phyloP scores from a whole-genome alignment of 1,140 invertebrate genomes.

The Pseudomyrmex flavicornis region DNA sequence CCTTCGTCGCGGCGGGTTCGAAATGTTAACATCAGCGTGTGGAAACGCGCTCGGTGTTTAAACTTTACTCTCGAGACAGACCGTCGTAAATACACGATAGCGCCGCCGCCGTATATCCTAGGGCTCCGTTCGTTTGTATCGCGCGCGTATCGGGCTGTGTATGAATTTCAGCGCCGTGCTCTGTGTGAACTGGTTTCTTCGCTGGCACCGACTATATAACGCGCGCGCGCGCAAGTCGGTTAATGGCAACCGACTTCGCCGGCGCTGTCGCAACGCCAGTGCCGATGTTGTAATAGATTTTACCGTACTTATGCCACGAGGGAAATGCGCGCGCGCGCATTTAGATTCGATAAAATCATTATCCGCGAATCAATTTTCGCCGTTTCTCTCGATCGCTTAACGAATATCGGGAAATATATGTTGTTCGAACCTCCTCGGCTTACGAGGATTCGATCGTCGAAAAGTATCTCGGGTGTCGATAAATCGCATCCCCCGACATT shows the following conservation, averaged over 20 bases:
- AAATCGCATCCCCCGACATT: slow-evolving; percentile 50
- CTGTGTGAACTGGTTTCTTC: slow-evolving; percentile 41
- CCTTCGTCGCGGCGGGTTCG: slow-evolving; percentile 24
- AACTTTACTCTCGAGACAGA: slow-evolving; percentile 58
- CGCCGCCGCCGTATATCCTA: neutral
- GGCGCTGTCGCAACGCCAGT: neutral
- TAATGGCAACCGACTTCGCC: slow-evolving; percentile 21
- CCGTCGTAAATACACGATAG: slow-evolving; percentile 32
- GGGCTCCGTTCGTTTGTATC: slow-evolving; percentile 1
- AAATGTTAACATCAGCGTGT: slow-evolving; percentile 62
- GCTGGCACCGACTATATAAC: neutral
- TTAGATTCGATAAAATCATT: no score
- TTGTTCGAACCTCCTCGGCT: no score
- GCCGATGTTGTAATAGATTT: slow-evolving; percentile 21
- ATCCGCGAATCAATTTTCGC: neutral
- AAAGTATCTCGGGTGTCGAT: slow-evolving; percentile 56
- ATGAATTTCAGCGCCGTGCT: slow-evolving; percentile 26
- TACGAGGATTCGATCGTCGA: slow-evolving; percentile 16
- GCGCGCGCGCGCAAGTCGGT: neutral
- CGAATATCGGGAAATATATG: neutral
- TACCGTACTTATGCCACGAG: neutral
- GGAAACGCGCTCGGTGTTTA: slow-evolving; percentile 58
- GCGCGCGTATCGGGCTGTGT: neutral
- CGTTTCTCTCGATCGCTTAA: neutral
- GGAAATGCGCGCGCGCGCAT: neutral